Conservation (phyloP, 2,888 invertebrate species). For the Oxycera nigricornis region DNA sequence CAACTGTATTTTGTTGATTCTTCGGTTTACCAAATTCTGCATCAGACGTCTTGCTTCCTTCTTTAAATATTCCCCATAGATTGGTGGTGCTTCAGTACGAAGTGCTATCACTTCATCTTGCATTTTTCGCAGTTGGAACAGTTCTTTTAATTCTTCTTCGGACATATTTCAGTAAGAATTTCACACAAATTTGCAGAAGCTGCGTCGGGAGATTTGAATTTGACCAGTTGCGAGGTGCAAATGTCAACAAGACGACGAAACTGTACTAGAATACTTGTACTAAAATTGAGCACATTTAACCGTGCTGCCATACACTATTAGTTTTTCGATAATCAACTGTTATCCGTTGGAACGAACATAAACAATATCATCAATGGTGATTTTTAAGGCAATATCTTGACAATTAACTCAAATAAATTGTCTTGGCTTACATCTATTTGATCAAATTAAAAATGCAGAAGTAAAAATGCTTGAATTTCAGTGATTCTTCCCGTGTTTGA, state of each 20-base stretch:
- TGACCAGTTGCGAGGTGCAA: too few species aligned
- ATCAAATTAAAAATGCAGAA: neutral
- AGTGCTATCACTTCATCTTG: conserved; percentile 52
- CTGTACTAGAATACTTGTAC: too few species aligned
- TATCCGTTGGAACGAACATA: neutral
- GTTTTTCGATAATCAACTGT: neutral
- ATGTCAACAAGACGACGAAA: too few species aligned
- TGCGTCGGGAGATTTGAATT: too few species aligned
- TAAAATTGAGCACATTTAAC: neutral
- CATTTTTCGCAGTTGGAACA: conserved; percentile 51
- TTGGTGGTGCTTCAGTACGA: conserved; percentile 49
- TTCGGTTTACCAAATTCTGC: conserved; percentile 52
- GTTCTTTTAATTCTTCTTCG: conserved; percentile 55
- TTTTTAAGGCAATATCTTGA: neutral
- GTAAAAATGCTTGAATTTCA: neutral
- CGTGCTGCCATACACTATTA: neutral
- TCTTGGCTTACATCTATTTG: neutral
- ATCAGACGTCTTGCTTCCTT: conserved; percentile 52
- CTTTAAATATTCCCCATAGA: conserved; percentile 53
- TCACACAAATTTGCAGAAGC: too few species aligned
- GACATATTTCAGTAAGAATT: neutral
- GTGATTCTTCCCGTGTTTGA: neutral
- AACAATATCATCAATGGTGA: neutral
- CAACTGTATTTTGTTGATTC: neutral
- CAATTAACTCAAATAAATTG: neutral